Base-by-base conservation (phyloP, 2,113 vertebrate genomes). In the Dinomys branickii region DNA sequence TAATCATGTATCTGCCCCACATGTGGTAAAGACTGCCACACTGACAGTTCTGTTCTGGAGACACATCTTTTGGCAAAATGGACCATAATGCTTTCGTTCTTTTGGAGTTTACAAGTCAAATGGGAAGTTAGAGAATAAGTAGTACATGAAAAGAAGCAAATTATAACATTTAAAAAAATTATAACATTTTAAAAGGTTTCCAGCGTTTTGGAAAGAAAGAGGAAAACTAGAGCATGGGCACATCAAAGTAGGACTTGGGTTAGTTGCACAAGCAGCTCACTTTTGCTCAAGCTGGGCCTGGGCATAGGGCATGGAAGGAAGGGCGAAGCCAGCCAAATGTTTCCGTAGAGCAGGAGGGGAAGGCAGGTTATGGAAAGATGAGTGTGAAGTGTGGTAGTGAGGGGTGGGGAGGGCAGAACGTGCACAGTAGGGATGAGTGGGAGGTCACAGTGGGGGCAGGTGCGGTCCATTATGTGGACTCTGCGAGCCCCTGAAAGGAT, bases 191-290 rank as follows among this genome's bases (percentile, higher is more conserved):
- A 75, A 38, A 20, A 47, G 24, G 16, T 52, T 75, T 77, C 81
- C 54, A 88, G 41, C 83, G 61, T 54, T 85, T 92, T 86, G 33
- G 41, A 86, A 92, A 78, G 44, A 92, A 47, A 56, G 47, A 41
- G 22, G 41, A 84, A 35, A 85, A 47, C 12, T 8, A 75, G 30
- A 44, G 10, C 1, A 1, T 50, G 19, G 3, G 19, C 61, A 12
- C 52, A 3, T 30, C 63, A 67, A 73, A 24, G 20, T 71, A 61
- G 61, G 80, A 17, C 20, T 54, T 1, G 8, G 9, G 2, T 7
- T 87, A 9, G 47, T 50, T 50, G 47, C 47, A 2, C 24, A 44
- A 24, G 26, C 30, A 71, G 58, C 38, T 81, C 24, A 2, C 22
- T 41, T 67, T 61, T 85, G 89, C 56, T 78, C 52, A 28, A 0